phyloP scores from a whole-genome alignment of 1,140 invertebrate species.

The Drosophila oshimai region DNA sequence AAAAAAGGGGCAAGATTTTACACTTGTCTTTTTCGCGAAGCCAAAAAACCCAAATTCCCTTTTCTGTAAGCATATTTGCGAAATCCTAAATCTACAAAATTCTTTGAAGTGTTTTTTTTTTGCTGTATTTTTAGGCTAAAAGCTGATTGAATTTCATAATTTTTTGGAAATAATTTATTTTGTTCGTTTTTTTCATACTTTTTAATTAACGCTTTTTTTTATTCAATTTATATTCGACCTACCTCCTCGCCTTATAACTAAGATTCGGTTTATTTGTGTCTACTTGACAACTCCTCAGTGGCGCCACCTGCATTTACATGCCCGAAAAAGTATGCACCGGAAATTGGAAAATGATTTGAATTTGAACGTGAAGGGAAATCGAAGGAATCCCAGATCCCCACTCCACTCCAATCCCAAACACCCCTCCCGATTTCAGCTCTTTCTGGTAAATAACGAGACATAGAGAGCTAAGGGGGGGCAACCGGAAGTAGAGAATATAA shows the following conservation, averaged over 20 bases:
- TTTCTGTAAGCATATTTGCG: too few relatives aligned
- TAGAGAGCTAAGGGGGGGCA: not conserved
- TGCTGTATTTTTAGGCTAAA: too few relatives aligned
- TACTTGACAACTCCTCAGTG: not conserved
- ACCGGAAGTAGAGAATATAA: conserved; percentile 15
- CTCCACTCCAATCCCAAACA: not conserved
- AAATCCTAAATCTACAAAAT: too few relatives aligned
- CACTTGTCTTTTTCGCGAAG: too few relatives aligned
- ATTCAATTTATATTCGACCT: not conserved
- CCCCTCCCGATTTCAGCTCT: not conserved
- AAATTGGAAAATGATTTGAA: conserved; percentile 1
- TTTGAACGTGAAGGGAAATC: not conserved
- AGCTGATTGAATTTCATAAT: too few relatives aligned
- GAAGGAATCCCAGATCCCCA: not conserved
- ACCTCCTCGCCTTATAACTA: not conserved
- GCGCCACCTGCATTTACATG: conserved; percentile 1
- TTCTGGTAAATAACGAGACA: not conserved
- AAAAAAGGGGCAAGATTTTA: too few relatives aligned
- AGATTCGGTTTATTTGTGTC: not conserved
- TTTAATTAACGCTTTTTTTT: not conserved
- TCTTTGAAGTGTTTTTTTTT: too few relatives aligned
- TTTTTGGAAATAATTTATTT: not conserved
- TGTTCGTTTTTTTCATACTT: not conserved
- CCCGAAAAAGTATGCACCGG: conserved; percentile 17
- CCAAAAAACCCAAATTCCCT: not conserved